These are phyloP conservation scores for Aleiodes leptofemur DNA, from an alignment of 2,888 invertebrate genomes.

Conservation along the genomic window DNA sequence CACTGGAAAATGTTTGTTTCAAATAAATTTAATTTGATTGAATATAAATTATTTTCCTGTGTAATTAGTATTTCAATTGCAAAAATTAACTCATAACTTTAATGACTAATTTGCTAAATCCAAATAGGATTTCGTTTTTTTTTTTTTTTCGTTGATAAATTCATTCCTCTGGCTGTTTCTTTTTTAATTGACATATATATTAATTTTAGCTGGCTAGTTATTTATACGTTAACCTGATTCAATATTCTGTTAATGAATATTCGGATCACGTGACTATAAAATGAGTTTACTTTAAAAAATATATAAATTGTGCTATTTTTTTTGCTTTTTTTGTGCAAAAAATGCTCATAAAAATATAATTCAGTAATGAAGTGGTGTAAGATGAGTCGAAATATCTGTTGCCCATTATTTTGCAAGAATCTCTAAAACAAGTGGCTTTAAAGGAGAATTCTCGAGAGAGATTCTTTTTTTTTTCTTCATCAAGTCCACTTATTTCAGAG, in stretches of 20 bases:
- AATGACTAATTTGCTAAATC: constrained; percentile 14
- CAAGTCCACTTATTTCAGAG: no score
- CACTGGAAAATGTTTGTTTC: no score
- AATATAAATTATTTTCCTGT: no score
- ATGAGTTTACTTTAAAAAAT: constrained; percentile 53
- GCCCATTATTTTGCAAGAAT: no score
- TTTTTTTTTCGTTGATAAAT: constrained; percentile 3
- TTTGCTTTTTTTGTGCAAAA: not conserved
- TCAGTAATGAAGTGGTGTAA: no score
- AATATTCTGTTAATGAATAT: constrained; percentile 63
- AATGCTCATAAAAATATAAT: not conserved
- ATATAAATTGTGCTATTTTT: constrained; percentile 34
- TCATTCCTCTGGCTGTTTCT: constrained; percentile 43
- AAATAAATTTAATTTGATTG: constrained; percentile 7
- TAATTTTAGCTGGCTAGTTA: constrained; percentile 22
- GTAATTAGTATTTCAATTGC: not conserved
- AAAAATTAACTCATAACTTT: constrained; percentile 9
- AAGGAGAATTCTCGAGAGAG: no score
- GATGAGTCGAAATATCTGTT: no score
- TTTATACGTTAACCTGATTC: constrained; percentile 62
- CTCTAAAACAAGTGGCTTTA: no score
- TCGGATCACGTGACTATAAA: constrained; percentile 62
- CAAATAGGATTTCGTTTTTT: not conserved
- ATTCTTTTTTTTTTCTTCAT: no score
- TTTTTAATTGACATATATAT: constrained; percentile 36